Evolutionary conservation across 2,888 invertebrate species (phyloP).

Genomic region (Apomyelois bistriatella): DNA sequence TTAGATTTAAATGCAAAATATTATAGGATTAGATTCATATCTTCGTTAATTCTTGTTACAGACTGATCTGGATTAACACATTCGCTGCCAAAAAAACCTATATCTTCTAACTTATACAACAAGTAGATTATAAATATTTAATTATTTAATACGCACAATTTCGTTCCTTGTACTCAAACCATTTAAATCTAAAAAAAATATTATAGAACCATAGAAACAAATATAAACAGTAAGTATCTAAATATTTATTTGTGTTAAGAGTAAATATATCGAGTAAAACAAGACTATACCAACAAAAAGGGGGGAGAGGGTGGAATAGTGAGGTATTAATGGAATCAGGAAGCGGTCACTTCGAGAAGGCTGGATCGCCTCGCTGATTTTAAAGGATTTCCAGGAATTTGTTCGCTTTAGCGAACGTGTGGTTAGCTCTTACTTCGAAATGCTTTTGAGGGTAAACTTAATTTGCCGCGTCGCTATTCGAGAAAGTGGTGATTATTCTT

Average conservation of each 20-base stretch:
- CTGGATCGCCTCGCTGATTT: slow-evolving; percentile 54
- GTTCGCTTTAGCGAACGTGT: slow-evolving; percentile 46
- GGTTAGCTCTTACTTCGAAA: slow-evolving; percentile 44
- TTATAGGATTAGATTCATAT: too few relatives aligned
- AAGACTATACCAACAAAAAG: slow-evolving; percentile 18
- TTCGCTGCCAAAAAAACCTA: too few relatives aligned
- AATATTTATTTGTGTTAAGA: neutral
- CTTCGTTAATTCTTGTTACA: too few relatives aligned
- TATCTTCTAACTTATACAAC: too few relatives aligned
- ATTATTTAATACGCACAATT: too few relatives aligned
- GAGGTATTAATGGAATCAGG: slow-evolving; percentile 58
- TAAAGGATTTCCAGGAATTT: slow-evolving; percentile 60
- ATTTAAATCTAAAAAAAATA: too few relatives aligned
- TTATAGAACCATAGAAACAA: too few relatives aligned
- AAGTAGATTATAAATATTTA: too few relatives aligned
- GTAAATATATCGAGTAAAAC: neutral
- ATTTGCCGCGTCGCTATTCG: slow-evolving; percentile 20
- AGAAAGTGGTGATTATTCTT: neutral
- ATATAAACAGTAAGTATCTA: neutral
- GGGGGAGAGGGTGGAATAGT: slow-evolving; percentile 27
- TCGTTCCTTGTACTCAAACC: too few relatives aligned
- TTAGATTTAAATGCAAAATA: too few relatives aligned
- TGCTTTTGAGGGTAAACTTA: slow-evolving; percentile 42
- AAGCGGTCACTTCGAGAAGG: slow-evolving; percentile 47
- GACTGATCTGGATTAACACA: too few relatives aligned